A percentile compares a stretch with the other conserved stretches of the same genome.
Conservation (phyloP, 2,797 vertebrate species). For the Micropoecilia bifurca region DNA sequence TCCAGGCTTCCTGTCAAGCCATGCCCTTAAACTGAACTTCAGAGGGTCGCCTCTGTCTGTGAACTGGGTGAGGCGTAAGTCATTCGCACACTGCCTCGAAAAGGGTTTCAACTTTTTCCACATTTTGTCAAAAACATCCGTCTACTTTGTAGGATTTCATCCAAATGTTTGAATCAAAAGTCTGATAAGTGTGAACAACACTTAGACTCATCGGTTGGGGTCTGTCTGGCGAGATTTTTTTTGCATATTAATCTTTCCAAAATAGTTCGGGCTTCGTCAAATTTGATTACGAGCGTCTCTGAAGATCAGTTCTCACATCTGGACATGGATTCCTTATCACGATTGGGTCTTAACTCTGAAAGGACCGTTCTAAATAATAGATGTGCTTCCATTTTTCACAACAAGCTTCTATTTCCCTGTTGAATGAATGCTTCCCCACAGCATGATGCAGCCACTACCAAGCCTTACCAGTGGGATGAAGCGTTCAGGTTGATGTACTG, state of each 20-base stretch:
- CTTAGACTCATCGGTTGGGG: no score
- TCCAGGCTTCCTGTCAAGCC: constrained; percentile 44
- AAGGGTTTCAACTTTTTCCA: background rate
- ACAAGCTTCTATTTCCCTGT: no score
- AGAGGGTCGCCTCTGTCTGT: background rate
- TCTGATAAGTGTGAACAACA: no score
- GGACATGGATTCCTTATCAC: background rate
- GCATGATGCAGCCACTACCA: background rate
- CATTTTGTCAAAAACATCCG: background rate
- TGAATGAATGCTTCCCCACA: background rate
- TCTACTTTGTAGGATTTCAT: background rate
- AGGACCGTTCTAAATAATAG: background rate
- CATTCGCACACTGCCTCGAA: background rate
- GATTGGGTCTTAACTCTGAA: background rate
- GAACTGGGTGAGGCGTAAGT: background rate
- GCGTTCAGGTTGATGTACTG: background rate
- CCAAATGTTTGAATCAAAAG: background rate
- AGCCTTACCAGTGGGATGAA: background rate
- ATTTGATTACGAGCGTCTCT: background rate
- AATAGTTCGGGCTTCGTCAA: background rate
- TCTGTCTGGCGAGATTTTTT: background rate
- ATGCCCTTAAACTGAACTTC: constrained; percentile 48
- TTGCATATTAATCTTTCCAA: no score
- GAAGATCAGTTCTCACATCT: background rate
- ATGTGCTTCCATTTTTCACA: background rate